Base-by-base conservation (phyloP, 2,888 invertebrate species). In the Callinectes sapidus region DNA sequence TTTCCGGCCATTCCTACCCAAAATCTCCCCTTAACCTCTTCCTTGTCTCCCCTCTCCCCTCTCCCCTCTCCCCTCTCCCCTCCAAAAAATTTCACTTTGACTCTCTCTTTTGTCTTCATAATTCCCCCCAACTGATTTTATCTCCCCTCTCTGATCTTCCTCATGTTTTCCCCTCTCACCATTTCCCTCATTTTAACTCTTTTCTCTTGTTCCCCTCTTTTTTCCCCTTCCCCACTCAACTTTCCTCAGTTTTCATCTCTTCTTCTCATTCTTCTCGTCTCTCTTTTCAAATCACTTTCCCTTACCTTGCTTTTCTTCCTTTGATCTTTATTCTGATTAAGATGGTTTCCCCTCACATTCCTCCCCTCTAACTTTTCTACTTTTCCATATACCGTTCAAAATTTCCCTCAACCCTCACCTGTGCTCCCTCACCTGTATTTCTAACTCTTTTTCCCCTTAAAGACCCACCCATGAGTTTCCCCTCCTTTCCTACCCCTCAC, bases 401-500 rank as follows among this genome's bases (percentile, higher is more conserved):
- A n/a, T 71, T 71, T 10, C 71, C 71, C n/a, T 71, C 28, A 71
- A 71, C 23, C n/a, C n/a, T 71, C 71, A 71, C 71, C 71, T 71
- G 66, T n/a, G 28, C 71, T 71, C 61, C 61, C 61, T 61, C 48
- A 48, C 48, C 48, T 61, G 23, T 23, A 61, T 23, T 23, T 23
- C 23, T 61, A 61, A 0, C 23, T 0, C 18, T 23, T 0, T 16
- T 61, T 61, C 61, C 61, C 61, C 23, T 61, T 8, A 2, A 48
- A 5, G 2, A 16, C 61, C 23, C 18, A 16, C 61, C 23, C 23
- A 0, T 8, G 2, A 2, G 18, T 23, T 23, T 61, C 10, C 61
- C 61, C 61, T 61, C 61, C 61, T 61, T 61, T 23, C 61, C 61
- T 18, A 3, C 18, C 61, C 23, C 61, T 61, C 23, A 61, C 61